Evolutionary conservation across 2,888 invertebrate genomes (phyloP).

Genomic region (Serrognathus titanus): DNA sequence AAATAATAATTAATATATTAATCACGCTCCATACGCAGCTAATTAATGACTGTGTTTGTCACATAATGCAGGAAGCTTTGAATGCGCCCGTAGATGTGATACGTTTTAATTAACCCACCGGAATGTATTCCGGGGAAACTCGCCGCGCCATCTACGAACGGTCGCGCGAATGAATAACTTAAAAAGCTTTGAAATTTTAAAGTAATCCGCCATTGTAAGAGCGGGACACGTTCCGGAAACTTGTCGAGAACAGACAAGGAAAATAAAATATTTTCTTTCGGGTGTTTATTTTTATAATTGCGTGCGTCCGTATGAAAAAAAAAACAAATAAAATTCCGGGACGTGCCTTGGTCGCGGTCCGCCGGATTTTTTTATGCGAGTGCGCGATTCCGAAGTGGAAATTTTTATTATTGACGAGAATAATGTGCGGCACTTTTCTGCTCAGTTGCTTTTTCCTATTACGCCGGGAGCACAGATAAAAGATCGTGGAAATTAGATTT

Average conservation of each 20-base stretch:
- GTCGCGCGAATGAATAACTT: slow-evolving; percentile 9
- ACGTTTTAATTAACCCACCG: no score
- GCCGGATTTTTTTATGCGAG: slow-evolving; percentile 18
- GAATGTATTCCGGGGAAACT: neutral
- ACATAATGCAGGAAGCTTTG: no score
- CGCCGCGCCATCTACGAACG: slow-evolving; percentile 14
- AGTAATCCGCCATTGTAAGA: slow-evolving; percentile 7
- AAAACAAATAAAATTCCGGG: slow-evolving; percentile 5
- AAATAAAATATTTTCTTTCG: no score
- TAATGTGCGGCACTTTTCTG: slow-evolving; percentile 18
- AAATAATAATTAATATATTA: no score
- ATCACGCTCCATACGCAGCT: no score
- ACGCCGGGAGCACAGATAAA: slow-evolving; percentile 5
- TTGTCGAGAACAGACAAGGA: no score
- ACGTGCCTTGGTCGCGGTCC: slow-evolving; percentile 17
- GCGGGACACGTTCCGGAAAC: slow-evolving; percentile 9
- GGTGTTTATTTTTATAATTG: no score
- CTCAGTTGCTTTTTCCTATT: slow-evolving; percentile 10
- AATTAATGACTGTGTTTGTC: no score
- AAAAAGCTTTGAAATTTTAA: slow-evolving; percentile 17
- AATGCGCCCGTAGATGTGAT: no score
- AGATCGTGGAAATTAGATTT: slow-evolving; percentile 16
- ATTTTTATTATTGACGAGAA: slow-evolving; percentile 20
- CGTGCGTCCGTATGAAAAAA: slow-evolving; percentile 12
- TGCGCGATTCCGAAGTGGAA: slow-evolving; percentile 17